These are phyloP conservation scores for Catamblyrhynchus diadema DNA, from an alignment of 2,797 vertebrate genomes.

Conservation along the genomic window DNA sequence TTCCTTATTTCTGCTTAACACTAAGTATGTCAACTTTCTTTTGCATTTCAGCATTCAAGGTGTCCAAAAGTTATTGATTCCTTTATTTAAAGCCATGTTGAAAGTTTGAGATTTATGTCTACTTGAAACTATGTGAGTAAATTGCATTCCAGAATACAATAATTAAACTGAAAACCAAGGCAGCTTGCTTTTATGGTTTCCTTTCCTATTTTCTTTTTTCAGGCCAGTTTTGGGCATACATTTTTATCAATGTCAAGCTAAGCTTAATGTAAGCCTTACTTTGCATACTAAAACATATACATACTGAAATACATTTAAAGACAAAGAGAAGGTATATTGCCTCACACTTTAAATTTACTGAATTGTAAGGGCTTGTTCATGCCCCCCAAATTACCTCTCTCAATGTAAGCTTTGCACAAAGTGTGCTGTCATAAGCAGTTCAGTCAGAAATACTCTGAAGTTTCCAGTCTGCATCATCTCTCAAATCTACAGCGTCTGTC, in stretches of 20 bases:
- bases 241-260: constrained; percentile 5
- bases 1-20: neutral
- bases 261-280: neutral
- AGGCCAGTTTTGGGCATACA: neutral
- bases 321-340: constrained; percentile 18
- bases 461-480: constrained; percentile 27
- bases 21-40: neutral
- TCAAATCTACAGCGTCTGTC: constrained; percentile 22
- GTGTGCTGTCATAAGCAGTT: neutral
- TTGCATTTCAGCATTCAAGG: neutral
- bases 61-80: neutral
- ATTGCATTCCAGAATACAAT: neutral
- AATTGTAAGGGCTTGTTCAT: neutral
- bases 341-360: neutral
- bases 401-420: neutral
- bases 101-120: neutral
- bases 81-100: neutral
- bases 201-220: neutral
- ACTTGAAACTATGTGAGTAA: neutral
- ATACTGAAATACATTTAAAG: neutral
- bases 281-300: neutral
- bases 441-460: neutral
- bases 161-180: neutral
- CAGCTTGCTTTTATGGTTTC: neutral
- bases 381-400: neutral